A percentile compares a stretch with the other conserved stretches of the same genome.
These are phyloP conservation scores for Euleptes europaea DNA, from an alignment of 2,113 vertebrate genomes.

Conservation along the genomic window DNA sequence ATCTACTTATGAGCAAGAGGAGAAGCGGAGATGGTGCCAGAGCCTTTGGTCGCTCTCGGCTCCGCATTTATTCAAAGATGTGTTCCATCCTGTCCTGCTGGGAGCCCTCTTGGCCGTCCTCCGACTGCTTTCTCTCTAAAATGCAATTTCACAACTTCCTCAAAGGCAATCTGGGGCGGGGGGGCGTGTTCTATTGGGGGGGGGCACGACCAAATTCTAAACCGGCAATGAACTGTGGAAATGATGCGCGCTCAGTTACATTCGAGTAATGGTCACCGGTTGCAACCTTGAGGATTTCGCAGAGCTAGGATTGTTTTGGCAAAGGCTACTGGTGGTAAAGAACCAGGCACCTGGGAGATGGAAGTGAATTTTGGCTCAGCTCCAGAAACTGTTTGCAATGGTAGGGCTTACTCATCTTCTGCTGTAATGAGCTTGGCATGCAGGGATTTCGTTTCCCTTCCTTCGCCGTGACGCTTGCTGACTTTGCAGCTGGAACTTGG, in stretches of 20 bases:
- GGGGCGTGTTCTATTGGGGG: background rate
- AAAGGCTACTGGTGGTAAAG: background rate
- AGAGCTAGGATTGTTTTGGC: background rate
- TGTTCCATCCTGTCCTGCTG: background rate
- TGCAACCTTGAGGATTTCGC: background rate
- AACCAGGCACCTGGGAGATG: background rate
- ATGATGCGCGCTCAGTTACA: too few species aligned
- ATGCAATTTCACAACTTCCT: background rate
- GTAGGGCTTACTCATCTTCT: background rate
- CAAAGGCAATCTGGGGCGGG: too few species aligned
- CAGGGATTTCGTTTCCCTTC: too few species aligned
- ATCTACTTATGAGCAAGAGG: slow-evolving; percentile 12
- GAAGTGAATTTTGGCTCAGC: background rate
- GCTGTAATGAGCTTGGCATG: too few species aligned
- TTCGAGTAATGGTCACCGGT: too few species aligned
- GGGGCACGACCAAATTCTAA: too few species aligned
- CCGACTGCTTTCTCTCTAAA: background rate
- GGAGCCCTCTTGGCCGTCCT: background rate
- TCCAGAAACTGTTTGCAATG: background rate
- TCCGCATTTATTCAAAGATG: background rate
- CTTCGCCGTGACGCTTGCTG: too few species aligned
- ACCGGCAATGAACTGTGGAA: background rate
- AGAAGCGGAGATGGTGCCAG: background rate
- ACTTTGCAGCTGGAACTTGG: too few species aligned
- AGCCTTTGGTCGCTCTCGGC: background rate